Percentiles rank a stretch among this genome's conserved stretches.
Conservation (phyloP, 1,140 invertebrate species). For the Lordiphosa collinella region DNA sequence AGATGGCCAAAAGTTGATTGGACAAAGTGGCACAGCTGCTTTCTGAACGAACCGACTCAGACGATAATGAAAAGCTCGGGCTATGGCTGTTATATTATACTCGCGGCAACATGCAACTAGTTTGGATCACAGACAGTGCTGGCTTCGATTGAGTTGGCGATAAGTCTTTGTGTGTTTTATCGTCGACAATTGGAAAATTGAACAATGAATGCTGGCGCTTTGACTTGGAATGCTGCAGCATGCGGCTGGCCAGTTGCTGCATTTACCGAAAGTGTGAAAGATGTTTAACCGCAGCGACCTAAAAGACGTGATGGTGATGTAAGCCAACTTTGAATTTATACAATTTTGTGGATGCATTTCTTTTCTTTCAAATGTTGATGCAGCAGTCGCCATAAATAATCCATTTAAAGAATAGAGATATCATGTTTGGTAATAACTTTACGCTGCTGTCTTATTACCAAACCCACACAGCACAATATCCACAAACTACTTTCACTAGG, state of each 20-base stretch:
- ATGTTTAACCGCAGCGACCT: constrained; percentile 19
- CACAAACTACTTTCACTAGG: constrained; percentile 48
- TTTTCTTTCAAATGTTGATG: neutral
- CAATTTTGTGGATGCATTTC: constrained; percentile 29
- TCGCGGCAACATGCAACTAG: constrained; percentile 50
- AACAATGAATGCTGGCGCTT: constrained; percentile 53
- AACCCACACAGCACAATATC: constrained; percentile 16
- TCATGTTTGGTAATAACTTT: constrained; percentile 34
- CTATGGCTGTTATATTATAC: constrained; percentile 24
- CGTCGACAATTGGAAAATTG: constrained; percentile 70
- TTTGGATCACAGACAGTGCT: constrained; percentile 29
- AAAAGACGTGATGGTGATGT: constrained; percentile 31
- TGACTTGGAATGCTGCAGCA: constrained; percentile 3
- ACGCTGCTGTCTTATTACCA: constrained; percentile 14
- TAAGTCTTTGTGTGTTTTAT: constrained; percentile 61
- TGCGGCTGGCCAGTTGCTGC: constrained; percentile 11
- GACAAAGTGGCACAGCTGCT: constrained; percentile 13
- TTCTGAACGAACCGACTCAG: constrained; percentile 22
- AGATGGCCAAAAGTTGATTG: constrained; percentile 55
- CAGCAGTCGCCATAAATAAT: constrained; percentile 34
- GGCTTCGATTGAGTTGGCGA: constrained; percentile 56
- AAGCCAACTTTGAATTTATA: constrained; percentile 12
- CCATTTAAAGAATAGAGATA: constrained; percentile 45
- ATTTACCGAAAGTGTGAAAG: constrained; percentile 44
- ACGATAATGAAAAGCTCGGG: constrained; percentile 31